phyloP scores from a whole-genome alignment of 2,888 invertebrate genomes.

The Altica lythri region DNA sequence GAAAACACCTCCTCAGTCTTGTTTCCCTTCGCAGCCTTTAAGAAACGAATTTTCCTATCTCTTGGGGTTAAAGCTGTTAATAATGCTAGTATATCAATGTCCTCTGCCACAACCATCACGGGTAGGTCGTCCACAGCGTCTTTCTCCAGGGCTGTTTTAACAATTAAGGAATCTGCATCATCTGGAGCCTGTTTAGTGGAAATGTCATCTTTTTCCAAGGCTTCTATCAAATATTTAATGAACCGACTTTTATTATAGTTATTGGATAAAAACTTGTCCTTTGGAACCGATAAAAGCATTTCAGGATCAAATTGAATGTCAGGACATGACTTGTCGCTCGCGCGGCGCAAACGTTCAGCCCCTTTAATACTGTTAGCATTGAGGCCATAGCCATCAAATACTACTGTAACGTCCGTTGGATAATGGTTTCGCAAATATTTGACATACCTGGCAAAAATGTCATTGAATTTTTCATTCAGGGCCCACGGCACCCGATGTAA shows the following conservation, averaged over 20 bases:
- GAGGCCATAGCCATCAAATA: too few relatives aligned
- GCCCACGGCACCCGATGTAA: constrained; percentile 1
- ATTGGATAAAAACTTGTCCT: too few relatives aligned
- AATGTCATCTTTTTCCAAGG: background rate
- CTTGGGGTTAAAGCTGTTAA: background rate
- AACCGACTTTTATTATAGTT: too few relatives aligned
- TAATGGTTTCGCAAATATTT: background rate
- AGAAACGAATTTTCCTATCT: background rate
- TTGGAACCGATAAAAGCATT: too few relatives aligned
- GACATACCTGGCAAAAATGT: background rate
- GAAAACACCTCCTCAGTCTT: background rate
- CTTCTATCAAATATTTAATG: constrained; percentile 7
- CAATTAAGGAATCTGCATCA: constrained; percentile 12
- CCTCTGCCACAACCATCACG: constrained; percentile 9
- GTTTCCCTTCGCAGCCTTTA: background rate
- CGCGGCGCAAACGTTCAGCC: too few relatives aligned
- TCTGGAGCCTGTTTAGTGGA: constrained; percentile 2
- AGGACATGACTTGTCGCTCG: too few relatives aligned
- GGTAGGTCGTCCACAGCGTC: background rate
- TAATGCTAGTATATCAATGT: constrained; percentile 10
- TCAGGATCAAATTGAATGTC: too few relatives aligned
- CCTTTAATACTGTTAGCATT: too few relatives aligned
- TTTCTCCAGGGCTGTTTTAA: constrained; percentile 9
- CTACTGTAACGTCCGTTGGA: too few relatives aligned
- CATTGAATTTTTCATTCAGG: too few relatives aligned